phyloP scores from a whole-genome alignment of 2,888 invertebrate species.

The Julus scandinavius region DNA sequence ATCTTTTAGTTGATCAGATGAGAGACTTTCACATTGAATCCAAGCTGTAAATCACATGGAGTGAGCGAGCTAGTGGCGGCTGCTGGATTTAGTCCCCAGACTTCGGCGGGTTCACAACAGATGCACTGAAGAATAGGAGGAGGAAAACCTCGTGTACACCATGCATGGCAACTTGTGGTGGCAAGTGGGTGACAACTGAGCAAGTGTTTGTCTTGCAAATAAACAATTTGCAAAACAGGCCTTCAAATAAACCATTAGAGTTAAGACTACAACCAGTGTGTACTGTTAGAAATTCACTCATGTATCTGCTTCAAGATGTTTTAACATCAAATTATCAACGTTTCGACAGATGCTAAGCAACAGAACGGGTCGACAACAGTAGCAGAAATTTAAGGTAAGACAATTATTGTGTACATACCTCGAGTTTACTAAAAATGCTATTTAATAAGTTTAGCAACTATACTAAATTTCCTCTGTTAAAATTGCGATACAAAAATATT shows the following conservation, averaged over 20 bases:
- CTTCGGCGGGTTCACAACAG: background rate
- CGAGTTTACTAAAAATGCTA: too few species aligned
- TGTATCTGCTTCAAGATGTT: background rate
- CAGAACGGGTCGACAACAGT: background rate
- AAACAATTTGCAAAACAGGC: background rate
- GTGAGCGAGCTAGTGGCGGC: conserved; percentile 30
- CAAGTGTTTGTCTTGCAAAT: background rate
- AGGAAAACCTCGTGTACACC: background rate
- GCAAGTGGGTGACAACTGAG: background rate
- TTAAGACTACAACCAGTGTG: background rate
- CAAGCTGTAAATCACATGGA: conserved; percentile 42
- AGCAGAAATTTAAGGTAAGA: background rate
- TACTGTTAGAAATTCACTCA: background rate
- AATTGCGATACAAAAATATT: too few species aligned
- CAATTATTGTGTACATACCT: background rate
- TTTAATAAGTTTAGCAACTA: too few species aligned
- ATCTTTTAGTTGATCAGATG: conserved; percentile 26
- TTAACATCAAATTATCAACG: background rate
- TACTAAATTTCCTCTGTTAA: too few species aligned
- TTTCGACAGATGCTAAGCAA: background rate
- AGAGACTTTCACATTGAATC: conserved; percentile 35
- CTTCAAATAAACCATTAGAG: background rate
- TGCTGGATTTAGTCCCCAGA: conserved; percentile 12
- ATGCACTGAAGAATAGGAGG: background rate
- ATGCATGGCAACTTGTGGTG: conserved; percentile 9